Percentiles rank a stretch among this genome's conserved stretches.
phyloP scores from a whole-genome alignment of 2,113 vertebrate species.

The Gavia stellata region DNA sequence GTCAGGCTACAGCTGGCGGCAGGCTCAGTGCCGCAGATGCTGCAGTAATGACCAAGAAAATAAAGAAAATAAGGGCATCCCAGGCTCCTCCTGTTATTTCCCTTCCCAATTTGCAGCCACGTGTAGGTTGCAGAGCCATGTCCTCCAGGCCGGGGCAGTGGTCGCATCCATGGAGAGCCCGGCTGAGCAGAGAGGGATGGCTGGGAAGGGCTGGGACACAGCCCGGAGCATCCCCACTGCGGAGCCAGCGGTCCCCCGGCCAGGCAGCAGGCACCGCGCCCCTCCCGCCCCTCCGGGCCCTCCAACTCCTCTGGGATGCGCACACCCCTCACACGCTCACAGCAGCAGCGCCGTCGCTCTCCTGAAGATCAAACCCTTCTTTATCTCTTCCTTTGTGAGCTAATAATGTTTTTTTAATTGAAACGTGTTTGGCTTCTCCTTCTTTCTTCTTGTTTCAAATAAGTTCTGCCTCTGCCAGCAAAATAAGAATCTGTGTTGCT shows the following conservation, averaged over 20 bases:
- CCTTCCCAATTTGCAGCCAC: background rate
- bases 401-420: conserved; percentile 38
- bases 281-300: background rate
- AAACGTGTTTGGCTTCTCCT: background rate
- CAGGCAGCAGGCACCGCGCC: accelerated
- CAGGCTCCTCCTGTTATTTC: background rate
- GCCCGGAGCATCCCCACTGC: background rate
- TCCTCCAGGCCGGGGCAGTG: background rate
- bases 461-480: conserved; percentile 30
- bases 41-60: background rate
- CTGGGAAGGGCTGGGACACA: accelerated
- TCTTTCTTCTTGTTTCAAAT: conserved; percentile 46
- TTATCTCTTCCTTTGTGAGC: conserved; percentile 5
- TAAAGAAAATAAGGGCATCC: too few species aligned
- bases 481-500: conserved; percentile 22
- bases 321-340: accelerated
- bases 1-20: background rate
- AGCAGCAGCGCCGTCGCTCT: background rate
- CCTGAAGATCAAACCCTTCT: background rate
- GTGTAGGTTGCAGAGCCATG: accelerated
- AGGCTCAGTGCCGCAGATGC: background rate
- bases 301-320: accelerated
- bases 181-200: background rate
- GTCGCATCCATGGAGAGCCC: accelerated
- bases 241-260: background rate